Evolutionary conservation across 2,113 vertebrate genomes (phyloP), one percentile per base, ranked within the genome.

Genomic region (Phrynosoma platyrhinos): DNA sequence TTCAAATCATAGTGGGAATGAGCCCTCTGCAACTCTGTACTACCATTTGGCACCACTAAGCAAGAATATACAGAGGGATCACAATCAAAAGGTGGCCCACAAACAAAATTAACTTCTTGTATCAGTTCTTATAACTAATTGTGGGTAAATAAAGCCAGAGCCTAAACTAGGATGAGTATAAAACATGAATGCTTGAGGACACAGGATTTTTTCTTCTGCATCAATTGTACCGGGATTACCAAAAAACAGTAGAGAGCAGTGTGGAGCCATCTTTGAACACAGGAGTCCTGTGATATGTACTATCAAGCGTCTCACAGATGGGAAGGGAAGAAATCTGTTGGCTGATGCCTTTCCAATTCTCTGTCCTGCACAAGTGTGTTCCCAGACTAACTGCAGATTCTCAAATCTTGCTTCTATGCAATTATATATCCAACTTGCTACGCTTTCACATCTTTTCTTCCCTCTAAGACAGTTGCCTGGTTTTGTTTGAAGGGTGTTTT

Each of bases 211-310:
- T 75, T 75, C 68, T 81, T 30, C 66, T 72, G 32, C 12, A 14
- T 36, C 75, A 0, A 81, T 3, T 0, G 40, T 4, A 9, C 32
- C 9, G 18, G 89, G 84, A 58, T 86, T 91, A 80, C 27, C 76
- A 91, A 90, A 62, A 95, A 91, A 86, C 95, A 96, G 95, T 83
- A 97, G 97, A 87, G 96, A 97, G 97, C 96, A 97, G 96, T 95
- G 94, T 93, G 95, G 96, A 96, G 96, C 96, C 3, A 82, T 10
- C 93, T 92, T 94, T 96, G 94, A 92, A 94, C 5, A 88, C 25
- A 64, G 68, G 86, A 90, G 74, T 69, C 78, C 79, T 58, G 58
- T 62, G 74, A 25, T 69, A 90, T 85, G 25, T 30, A 64, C 52
- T 16, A 10, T 69, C 82, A 55, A 58, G 75, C 75, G 88, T 66